Evolutionary conservation across 92 coral and sea anemone species (phyloP).

Genomic region (Pocillopora meandrina): DNA sequence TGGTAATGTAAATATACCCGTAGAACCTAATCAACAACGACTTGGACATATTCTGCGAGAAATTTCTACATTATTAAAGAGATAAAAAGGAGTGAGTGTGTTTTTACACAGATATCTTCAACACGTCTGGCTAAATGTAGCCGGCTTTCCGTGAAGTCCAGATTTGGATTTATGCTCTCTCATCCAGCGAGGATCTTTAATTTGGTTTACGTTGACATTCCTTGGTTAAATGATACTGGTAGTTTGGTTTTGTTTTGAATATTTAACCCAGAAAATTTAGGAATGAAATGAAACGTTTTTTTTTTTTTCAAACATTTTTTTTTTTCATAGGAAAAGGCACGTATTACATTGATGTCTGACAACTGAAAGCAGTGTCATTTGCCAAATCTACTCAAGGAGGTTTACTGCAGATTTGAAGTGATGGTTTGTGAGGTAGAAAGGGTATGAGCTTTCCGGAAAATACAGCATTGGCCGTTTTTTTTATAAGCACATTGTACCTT

Average conservation of each 20-base stretch:
- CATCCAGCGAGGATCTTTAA: too few species aligned
- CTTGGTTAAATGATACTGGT: slow-evolving; percentile 5
- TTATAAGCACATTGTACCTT: not conserved
- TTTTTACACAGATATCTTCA: not conserved
- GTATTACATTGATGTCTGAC: not conserved
- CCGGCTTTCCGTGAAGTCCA: not conserved
- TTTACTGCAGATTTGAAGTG: not conserved
- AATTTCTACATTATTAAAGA: not conserved
- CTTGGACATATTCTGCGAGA: not conserved
- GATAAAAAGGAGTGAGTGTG: not conserved
- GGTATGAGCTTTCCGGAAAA: slow-evolving; percentile 15
- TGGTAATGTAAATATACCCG: not conserved
- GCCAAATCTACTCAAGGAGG: not conserved
- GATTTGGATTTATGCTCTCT: too few species aligned
- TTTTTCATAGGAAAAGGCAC: not conserved
- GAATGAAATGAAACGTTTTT: not conserved
- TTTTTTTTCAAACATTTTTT: not conserved
- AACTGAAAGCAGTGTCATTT: not conserved
- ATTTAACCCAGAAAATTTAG: slow-evolving; percentile 4
- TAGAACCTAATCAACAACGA: not conserved
- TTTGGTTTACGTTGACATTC: not conserved
- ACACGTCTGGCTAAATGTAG: not conserved
- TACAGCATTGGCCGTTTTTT: not conserved
- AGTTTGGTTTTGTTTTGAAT: slow-evolving; percentile 7
- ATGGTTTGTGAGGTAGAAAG: slow-evolving; percentile 10